Evolutionary conservation across 2,888 invertebrate species (phyloP).

Genomic region (Diplolepis rosae): DNA sequence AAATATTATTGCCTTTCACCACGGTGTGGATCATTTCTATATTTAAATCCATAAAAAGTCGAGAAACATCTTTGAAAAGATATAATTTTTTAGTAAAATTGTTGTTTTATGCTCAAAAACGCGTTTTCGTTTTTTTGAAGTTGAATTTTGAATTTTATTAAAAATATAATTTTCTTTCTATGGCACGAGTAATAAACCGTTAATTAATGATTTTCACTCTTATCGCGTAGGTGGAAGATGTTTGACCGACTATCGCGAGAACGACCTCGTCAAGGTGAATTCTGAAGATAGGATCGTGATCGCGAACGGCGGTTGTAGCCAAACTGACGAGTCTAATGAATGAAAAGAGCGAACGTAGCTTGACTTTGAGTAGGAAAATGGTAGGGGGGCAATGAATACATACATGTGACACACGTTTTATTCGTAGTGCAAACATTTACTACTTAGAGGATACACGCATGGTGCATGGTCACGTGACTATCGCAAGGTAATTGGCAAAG

Average conservation of each 20-base stretch:
- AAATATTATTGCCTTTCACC: background rate
- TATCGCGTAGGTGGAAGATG: background rate
- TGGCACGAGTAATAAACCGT: background rate
- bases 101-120: no score
- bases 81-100: no score
- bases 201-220: background rate
- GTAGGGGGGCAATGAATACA: background rate
- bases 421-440: background rate
- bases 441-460: background rate
- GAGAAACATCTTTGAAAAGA: no score
- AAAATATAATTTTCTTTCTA: background rate
- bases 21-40: background rate
- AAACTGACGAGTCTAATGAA: conserved; percentile 2
- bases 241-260: background rate
- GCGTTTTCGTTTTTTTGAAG: no score
- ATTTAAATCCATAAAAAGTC: background rate
- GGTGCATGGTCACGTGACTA: background rate
- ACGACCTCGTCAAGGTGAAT: conserved; percentile 1
- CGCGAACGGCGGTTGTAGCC: background rate
- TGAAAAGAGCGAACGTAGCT: background rate
- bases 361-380: background rate
- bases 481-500: background rate
- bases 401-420: background rate
- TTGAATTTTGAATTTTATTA: no score
- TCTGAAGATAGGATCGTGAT: background rate